Evolutionary conservation across 2,888 invertebrate species (phyloP), one percentile per base, ranked within the genome.

Genomic region (Platycheirus rosarum): DNA sequence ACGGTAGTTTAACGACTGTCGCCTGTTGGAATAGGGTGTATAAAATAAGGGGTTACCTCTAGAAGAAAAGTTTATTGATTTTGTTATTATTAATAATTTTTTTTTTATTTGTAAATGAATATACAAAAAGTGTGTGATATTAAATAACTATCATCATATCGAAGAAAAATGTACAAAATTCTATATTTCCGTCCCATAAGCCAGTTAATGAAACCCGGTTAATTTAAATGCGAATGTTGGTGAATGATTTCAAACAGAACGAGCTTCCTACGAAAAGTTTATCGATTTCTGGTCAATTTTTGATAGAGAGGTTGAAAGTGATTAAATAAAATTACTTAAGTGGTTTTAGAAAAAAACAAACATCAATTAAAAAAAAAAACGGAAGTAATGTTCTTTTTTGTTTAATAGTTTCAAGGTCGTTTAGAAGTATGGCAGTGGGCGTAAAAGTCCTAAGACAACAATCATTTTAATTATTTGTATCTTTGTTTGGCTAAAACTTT

Each of bases 1-100:
- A 76, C 37, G 70, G 76, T 75, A 80, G 80, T 80, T 76, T 76
- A 53, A 76, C 69, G 70, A 65, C 70, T 70, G 80, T 70, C 42
- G 80, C 70, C 75, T 80, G 70, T 80, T 80, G 76, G 80, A 26
- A 57, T 70, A 76, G 76, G 63, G 65, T 70, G 65, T 65, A 69
- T 11, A 0, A 23, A 29, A 63, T 37, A 20, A 76, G 51, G 60
- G 65, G 51, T 66, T 70, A 46, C 51, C 51, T 37, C 44, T 13
- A 73, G 6, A 23, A 23, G 6, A 55, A 60, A 16, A 57, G 35
- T 49, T 60, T 60, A 76, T 80, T 66, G 80, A 80, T 75, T 80
- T 63, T 74, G 63, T 63, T 69, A 49, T 32, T 60, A 35, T 40
- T 35, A 44, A 53, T 42, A 35, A 46, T 26, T 8, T 46, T 16